Base-by-base conservation (phyloP, 2,888 invertebrate genomes). In the Melieria crassipennis region DNA sequence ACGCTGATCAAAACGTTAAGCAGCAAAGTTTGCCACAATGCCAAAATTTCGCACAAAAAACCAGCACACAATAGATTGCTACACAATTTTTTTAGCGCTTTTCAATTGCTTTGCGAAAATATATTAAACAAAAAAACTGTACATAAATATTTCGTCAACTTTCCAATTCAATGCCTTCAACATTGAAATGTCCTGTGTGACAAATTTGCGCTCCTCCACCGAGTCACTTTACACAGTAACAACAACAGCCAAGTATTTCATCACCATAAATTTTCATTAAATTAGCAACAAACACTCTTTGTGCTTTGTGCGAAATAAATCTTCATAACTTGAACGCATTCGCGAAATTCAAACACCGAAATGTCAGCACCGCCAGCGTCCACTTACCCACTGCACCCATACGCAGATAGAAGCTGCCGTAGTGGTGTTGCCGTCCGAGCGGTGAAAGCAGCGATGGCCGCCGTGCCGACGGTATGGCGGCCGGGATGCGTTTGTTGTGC, bases 381-480 rank as follows among this genome's bases (percentile, higher is more conserved):
- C 68, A 86, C 89, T 89, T 86, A 94, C 94, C 94, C 77, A 97
- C 96, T 74, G 96, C 96, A 30, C 96, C 96, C 93, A 96, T 94
- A 78, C 96, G 90, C 73, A 97, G 88, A 87, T 97, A 97, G 87
- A 97, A 96, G 86, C 96, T 96, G 65, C 96, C 96, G 81, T 95
- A 96, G 86, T 96, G 95, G 79, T 94, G 93, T 74, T 89, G 89
- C 70, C 89, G 88, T 3, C 91, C 90, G 60, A 89, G 85, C 11
- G 86, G 82, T 3, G 90, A 87, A 75, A 88, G 75, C 61, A 87
- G 72, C 56, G 65, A 91, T 86, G 83, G 91, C 79, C 76, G 88
- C 79, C 87, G 88, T 69, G 89, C 87, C 30, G 87, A 75, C 11
- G 84, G 79, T 52, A 64, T 90, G 85, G 81, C 88, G 80, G 75